These are phyloP conservation scores for Theodoxus fluviatilis DNA, from an alignment of 2,888 invertebrate species.

Conservation along the genomic window DNA sequence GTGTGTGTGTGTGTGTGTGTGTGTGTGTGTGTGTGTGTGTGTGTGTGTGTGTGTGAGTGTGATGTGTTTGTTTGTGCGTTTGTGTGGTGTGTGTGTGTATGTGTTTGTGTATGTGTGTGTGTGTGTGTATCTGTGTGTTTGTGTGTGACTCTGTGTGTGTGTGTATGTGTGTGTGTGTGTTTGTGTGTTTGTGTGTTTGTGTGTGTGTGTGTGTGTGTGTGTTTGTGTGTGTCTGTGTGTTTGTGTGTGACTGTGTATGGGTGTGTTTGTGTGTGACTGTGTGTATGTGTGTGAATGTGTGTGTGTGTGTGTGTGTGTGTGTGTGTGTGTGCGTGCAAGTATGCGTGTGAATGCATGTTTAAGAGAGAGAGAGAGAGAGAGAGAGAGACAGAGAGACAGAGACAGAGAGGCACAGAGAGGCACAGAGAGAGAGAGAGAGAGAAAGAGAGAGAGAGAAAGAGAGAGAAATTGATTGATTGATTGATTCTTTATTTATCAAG, in stretches of 20 bases:
- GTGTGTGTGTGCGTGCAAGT: constrained; percentile 2
- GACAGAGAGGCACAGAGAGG: neutral
- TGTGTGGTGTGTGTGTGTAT: neutral
- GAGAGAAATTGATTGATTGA: no score
- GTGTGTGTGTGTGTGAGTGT: neutral
- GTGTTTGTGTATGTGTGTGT: neutral
- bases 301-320: neutral
- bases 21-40: constrained; percentile 2
- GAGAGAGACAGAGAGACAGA: neutral
- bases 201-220: constrained; percentile 8
- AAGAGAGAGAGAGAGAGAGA: constrained; percentile 1
- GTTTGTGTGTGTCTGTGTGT: neutral
- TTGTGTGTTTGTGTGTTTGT: constrained; percentile 1
- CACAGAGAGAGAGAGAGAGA: neutral
- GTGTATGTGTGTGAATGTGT: neutral
- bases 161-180: neutral
- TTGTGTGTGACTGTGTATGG: neutral
- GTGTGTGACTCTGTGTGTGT: neutral
- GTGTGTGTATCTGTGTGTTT: neutral
- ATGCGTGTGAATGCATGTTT: neutral
- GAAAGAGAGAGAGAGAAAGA: no score
- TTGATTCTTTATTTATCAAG: no score
- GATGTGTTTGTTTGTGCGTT: neutral
- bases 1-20: constrained; percentile 17
- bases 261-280: constrained; percentile 6